Evolutionary conservation across 2,888 invertebrate species (phyloP), one percentile per base, ranked within the genome.

Genomic region (Cremastinae sp.): DNA sequence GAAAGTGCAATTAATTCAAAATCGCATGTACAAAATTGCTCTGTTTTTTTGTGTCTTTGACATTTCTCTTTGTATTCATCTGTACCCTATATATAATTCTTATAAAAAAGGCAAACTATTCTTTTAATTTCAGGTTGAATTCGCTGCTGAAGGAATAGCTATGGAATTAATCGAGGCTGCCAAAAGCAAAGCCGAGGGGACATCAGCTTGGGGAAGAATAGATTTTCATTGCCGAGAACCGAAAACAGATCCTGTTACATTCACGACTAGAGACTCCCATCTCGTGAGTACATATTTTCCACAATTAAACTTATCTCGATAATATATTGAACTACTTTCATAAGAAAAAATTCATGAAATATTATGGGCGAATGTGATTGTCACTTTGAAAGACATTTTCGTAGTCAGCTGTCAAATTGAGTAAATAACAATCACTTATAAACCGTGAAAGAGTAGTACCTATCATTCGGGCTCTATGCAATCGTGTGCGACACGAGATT

Each of bases 111-210:
- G n/a, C 45, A 1, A 4, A 12, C 14, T 12, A 45, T 53, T 53
- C 28, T 34, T 28, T 34, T 28, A 53, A 51, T 51, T n/a, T 18
- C 90, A 97, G 97, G 97, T 98, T 88, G 96, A 97, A 88, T 98
- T 97, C 90, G 94, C 94, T 61, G 97, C 97, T 0, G 97, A 98
- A 90, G 96, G 96, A 7, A 91, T 97, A 36, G 93, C 95, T 18
- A 91, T 98, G 86, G 97, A 97, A 90, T 92, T 98, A 62, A 94
- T 98, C 80, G 97, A 97, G 88, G 91, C 97, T 88, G 97, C 96
- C 9, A 93, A 95, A 59, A 95, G 95, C 47, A 96, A 96, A 34
- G 95, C 96, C 38, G 94, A 95, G 0, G 89, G 89, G 34, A 86
- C 88, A 22, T 86, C 87, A 2, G 87, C 87, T 65, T 89, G 87